Evolutionary conservation across 2,797 vertebrate genomes (phyloP), one percentile per base, ranked within the genome.

Genomic region (Crypturellus tataupa): DNA sequence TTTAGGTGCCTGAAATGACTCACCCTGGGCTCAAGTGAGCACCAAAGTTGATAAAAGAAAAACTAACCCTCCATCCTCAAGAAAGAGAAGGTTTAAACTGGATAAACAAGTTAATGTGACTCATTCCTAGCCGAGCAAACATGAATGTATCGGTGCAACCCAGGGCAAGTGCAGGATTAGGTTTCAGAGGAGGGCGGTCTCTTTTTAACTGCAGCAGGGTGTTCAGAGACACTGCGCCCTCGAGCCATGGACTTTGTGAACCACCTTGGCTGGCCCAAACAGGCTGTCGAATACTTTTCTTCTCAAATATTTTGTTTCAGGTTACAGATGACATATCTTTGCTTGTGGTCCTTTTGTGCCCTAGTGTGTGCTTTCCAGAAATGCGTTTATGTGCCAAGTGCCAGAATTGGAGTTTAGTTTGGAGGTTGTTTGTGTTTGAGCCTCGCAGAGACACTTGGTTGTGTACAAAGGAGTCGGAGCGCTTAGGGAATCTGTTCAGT

Each of bases 31-130:
- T 89, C 37, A n/a, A 67, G 39, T 37, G 42, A 72, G n/a, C 40
- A 40, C 70, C n/a, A 6, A 33, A 93, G 90, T 85, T 94, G 78
- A 90, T 58, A 80, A 94, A 70, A 90, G 35, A 56, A 56, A 93
- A 93, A 93, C 73, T 68, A 64, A 67, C 39, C 12, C 4, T 90
- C 56, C 60, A 6, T 3, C 44, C n/a, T 12, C n/a, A 64, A 60
- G 44, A 77, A 80, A 67, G 47, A 24, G 60, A 46, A 58, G 64
- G 47, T 94, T 96, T 94, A 90, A 95, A 63, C 39, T 86, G 85
- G 88, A 91, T 94, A 85, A 94, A 10, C 78, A 58, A 80, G 24
- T 60, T 95, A 85, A 93, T 91, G 85, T 73, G 90, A 35, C 56
- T 93, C 78, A 31, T 47, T 91, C 21, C 75, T 24, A 63, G 56